phyloP scores from a whole-genome alignment of 2,113 vertebrate species.

The Zapus hudsonius region DNA sequence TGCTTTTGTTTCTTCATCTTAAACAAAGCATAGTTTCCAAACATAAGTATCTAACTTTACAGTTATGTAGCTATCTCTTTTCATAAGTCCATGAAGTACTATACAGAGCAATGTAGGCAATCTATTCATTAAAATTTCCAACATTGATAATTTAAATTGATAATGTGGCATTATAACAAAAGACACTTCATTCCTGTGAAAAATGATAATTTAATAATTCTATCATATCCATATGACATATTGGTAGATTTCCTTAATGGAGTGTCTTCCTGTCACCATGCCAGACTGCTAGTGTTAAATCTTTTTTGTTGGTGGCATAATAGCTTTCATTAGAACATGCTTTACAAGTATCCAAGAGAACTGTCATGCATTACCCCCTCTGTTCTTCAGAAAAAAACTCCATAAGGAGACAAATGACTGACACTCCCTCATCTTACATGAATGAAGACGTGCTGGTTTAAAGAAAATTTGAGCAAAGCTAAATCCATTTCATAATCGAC shows the following conservation, averaged over 20 bases:
- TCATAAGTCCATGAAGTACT: neutral
- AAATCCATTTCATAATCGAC: neutral
- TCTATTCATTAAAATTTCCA: conserved; percentile 7
- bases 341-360: conserved; percentile 8
- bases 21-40: neutral
- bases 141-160: neutral
- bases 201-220: conserved; percentile 19
- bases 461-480: neutral
- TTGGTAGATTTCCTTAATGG: neutral
- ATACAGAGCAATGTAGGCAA: neutral
- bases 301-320: neutral
- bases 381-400: conserved; percentile 30
- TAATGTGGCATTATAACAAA: conserved; percentile 1
- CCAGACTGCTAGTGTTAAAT: conserved; percentile 19
- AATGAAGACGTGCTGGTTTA: neutral
- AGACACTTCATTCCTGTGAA: neutral
- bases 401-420: neutral
- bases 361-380: neutral
- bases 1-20: neutral
- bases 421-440: neutral
- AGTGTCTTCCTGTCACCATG: neutral
- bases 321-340: neutral
- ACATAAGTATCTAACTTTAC: neutral
- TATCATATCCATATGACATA: neutral
- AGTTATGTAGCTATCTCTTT: neutral